Base-by-base conservation (phyloP, 2,797 vertebrate genomes). In the Scarus forsteni region DNA sequence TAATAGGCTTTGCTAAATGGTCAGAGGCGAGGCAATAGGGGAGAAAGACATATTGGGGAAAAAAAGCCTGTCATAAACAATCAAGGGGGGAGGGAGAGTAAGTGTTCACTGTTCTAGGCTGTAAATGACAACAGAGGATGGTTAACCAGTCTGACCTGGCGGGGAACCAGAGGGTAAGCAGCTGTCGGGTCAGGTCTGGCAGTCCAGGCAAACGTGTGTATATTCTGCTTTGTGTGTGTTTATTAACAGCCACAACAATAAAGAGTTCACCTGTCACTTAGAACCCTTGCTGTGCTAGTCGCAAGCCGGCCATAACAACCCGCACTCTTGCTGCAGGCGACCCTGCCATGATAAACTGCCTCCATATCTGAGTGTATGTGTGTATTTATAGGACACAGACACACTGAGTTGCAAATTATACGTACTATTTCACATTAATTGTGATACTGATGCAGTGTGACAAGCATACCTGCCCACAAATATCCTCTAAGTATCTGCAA, bases 1-100 rank as follows among this genome's bases (percentile, higher is more conserved):
- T 88, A 84, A 88, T 85, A 60, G 78, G 82, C 76, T 82, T 82
- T 75, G 66, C 80, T 88, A 86, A 89, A 89, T 66, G 73, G 60
- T 60, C 64, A 80, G 58, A 75, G 57, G 40, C 19, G 19, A 65
- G 77, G 70, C 70, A 53, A 57, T 58, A 42, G 61, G 59, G 68
- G 64, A 57, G 56, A 68, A 60, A 71, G 62, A 35, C 0, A 5
- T 18, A 27, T 39, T 43, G 46, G 3, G 40, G 15, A 3, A n/a
- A 18, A 51, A 69, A 66, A 63, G 56, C 44, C 16, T 73, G 71
- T 81, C 66, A 57, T 77, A 79, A 80, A 79, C 54, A 75, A 68
- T 73, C 60, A 60, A 60, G 55, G 65, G 60, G 53, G 54, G 52
- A 38, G 62, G 62, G 56, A 19, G 60, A 50, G 49, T 15, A 27